phyloP scores from a whole-genome alignment of 2,797 vertebrate genomes.

The Sparidentex hasta region DNA sequence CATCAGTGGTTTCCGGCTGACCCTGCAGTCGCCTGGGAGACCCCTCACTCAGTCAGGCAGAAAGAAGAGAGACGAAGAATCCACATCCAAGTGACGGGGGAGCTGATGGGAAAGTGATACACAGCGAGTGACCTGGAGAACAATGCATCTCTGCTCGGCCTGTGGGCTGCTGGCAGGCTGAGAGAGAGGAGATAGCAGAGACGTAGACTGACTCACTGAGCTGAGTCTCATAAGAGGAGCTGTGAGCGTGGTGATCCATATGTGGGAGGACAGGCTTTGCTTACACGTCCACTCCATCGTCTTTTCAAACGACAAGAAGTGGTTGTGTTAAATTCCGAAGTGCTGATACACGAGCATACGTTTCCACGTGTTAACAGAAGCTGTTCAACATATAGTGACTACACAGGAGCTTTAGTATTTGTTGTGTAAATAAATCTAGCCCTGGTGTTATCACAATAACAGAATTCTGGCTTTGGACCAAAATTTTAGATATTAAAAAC shows the following conservation, averaged over 20 bases:
- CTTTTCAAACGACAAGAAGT: conserved; percentile 69
- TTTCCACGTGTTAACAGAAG: conserved; percentile 44
- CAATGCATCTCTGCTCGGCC: conserved; percentile 54
- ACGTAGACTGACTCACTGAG: conserved; percentile 72
- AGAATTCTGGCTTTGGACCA: not conserved
- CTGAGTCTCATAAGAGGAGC: conserved; percentile 61
- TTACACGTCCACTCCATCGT: conserved; percentile 59
- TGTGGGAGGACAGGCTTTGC: conserved; percentile 76
- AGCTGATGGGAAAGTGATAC: conserved; percentile 64
- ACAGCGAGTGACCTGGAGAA: conserved; percentile 73
- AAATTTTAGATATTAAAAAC: conserved; percentile 5
- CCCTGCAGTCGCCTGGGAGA: conserved; percentile 55
- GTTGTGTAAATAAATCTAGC: conserved; percentile 8
- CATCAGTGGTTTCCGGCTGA: conserved; percentile 46
- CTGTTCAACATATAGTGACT: conserved; percentile 16
- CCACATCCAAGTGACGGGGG: conserved; percentile 49
- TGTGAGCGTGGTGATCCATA: conserved; percentile 64
- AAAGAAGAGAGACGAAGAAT: conserved; percentile 59
- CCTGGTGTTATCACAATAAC: not conserved
- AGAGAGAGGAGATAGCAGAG: conserved; percentile 62
- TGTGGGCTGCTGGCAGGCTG: conserved; percentile 69
- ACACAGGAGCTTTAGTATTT: conserved; percentile 21
- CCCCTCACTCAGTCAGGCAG: conserved; percentile 56
- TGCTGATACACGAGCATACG: conserved; percentile 29
- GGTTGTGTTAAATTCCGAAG: conserved; percentile 38